Evolutionary conservation across 2,113 vertebrate genomes (phyloP).

Genomic region (Argyrosomus japonicus): DNA sequence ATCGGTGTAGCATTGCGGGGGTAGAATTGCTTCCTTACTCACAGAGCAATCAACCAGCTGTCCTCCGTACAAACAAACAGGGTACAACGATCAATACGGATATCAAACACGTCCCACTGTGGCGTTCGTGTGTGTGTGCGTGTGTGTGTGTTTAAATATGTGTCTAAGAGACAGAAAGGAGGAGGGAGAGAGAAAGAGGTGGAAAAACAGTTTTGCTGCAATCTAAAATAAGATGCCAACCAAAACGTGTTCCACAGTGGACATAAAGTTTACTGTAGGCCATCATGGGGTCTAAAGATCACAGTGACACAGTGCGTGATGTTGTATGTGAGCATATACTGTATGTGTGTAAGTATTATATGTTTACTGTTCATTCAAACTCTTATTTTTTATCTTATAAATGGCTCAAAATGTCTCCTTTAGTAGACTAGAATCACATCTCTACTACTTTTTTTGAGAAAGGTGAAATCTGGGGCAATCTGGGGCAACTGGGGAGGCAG

Average conservation of each 20-base stretch:
- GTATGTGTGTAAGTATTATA: neutral
- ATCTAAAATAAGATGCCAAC: conserved; percentile 8
- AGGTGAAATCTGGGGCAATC: too few relatives aligned
- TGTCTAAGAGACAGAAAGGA: conserved; percentile 24
- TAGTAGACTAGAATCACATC: neutral
- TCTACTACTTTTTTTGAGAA: too few relatives aligned
- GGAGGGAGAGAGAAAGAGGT: neutral
- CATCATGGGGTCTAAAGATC: neutral
- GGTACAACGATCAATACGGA: conserved; percentile 75
- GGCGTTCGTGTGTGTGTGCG: neutral
- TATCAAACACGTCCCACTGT: conserved; percentile 76
- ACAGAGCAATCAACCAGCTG: conserved; percentile 78
- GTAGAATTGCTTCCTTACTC: conserved; percentile 71
- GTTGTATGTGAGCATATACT: neutral
- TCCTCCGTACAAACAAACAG: conserved; percentile 78
- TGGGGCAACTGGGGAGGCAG: too few relatives aligned
- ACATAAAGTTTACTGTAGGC: neutral
- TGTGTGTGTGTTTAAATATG: conserved; percentile 29
- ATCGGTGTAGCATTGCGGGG: conserved; percentile 50
- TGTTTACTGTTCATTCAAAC: neutral
- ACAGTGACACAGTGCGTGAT: too few relatives aligned
- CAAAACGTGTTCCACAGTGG: conserved; percentile 1
- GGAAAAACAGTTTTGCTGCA: conserved; percentile 21
- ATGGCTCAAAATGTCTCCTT: neutral
- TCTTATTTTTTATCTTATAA: neutral